Evolutionary conservation across 37 sponge, comb jelly and placozoan genomes (phyloP).

Genomic region (Beroe ovata): DNA sequence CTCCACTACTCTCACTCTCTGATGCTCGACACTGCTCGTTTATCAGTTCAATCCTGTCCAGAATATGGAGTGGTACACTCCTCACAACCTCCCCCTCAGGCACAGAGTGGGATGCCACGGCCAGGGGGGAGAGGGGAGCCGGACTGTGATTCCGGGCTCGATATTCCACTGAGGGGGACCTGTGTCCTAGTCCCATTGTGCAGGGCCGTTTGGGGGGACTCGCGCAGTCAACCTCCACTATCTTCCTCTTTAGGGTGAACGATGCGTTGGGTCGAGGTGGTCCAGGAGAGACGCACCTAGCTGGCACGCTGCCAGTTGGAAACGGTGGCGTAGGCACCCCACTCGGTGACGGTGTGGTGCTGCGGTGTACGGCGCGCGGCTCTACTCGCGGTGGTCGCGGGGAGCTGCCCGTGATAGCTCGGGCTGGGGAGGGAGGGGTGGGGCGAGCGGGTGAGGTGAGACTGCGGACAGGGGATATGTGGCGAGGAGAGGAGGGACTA

Average conservation of each 20-base stretch:
- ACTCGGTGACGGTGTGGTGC: not conserved
- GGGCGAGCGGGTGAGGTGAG: conserved; percentile 42
- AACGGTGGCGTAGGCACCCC: not conserved
- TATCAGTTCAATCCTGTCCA: conserved; percentile 8
- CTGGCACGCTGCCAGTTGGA: not conserved
- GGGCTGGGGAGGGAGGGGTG: not conserved
- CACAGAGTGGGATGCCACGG: not conserved
- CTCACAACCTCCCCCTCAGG: conserved; percentile 39
- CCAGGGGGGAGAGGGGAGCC: conserved; percentile 60
- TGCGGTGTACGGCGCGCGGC: conserved; percentile 2
- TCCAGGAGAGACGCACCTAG: conserved; percentile 16
- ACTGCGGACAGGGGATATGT: conserved; percentile 25
- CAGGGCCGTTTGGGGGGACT: conserved; percentile 62
- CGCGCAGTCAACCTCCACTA: not conserved
- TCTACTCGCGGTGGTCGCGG: not conserved
- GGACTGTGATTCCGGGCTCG: conserved; percentile 22
- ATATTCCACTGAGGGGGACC: conserved; percentile 24
- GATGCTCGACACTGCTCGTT: not conserved
- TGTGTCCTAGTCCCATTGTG: conserved; percentile 39
- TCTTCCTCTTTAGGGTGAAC: conserved; percentile 22
- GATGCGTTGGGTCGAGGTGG: not conserved
- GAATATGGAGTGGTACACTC: not conserved
- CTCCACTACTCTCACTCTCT: not conserved
- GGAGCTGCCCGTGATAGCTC: not conserved
- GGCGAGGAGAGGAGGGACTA: conserved; percentile 52